phyloP scores from a whole-genome alignment of 2,797 vertebrate species.

The Lates japonicus region DNA sequence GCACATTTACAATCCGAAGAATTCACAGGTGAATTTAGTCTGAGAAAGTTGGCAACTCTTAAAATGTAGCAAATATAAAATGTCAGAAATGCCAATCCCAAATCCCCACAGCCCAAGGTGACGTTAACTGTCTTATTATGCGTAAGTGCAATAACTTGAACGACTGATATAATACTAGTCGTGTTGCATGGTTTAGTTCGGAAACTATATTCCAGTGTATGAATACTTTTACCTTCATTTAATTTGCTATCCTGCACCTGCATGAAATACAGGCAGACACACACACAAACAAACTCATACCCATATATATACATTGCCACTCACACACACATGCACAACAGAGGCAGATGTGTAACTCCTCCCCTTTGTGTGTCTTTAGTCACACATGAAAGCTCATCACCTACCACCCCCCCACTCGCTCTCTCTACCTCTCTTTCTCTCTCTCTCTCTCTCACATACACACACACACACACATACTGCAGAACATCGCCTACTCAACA shows the following conservation, averaged over 20 bases:
- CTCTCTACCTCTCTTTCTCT: constrained; percentile 5
- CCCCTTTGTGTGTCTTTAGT: constrained; percentile 56
- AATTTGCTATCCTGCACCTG: neutral
- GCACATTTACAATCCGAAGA: neutral
- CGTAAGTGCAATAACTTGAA: neutral
- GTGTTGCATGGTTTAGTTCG: neutral
- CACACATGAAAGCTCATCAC: constrained; percentile 57
- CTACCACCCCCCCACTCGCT: constrained; percentile 47
- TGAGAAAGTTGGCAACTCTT: neutral
- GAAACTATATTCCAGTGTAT: constrained; percentile 11
- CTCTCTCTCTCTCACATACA: neutral
- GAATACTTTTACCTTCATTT: neutral
- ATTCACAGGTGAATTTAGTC: neutral
- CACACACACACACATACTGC: constrained; percentile 43
- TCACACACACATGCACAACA: constrained; percentile 20
- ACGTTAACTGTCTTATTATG: no score
- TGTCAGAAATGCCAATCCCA: neutral
- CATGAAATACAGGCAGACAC: neutral
- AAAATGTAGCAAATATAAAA: no score
- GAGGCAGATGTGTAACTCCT: constrained; percentile 58
- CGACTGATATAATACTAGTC: neutral
- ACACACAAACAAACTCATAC: constrained; percentile 7
- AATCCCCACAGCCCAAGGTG: neutral
- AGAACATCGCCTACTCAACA: constrained; percentile 59
- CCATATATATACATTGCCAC: neutral